Base-by-base conservation (phyloP, 2,888 invertebrate genomes). In the Steinernema carpocapsae region DNA sequence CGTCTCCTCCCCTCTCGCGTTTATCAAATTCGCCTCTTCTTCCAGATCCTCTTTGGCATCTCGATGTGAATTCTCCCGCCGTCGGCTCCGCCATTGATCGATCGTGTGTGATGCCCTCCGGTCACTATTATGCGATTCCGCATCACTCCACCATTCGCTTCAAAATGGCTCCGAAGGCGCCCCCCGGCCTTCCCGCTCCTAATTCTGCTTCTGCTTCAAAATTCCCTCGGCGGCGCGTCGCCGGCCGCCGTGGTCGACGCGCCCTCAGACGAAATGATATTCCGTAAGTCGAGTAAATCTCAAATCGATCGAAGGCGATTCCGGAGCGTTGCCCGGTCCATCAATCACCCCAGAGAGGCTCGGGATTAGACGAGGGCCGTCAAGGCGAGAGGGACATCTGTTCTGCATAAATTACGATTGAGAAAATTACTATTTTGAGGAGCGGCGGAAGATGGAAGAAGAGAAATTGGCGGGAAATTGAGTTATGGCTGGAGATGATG, bases 11-110 rank as follows among this genome's bases (percentile, higher is more conserved):
- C 64, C 64, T 56, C 64, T 32, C 26, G 12, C 64, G 64, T 26
- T 64, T 64, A 64, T 64, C 32, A 64, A 64, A 64, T 64, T 64
- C 64, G 4, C 2, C 48, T 48, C 52, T 7, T 4, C 37, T 64
- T 64, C 17, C 64, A 64, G 64, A 64, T 64, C 64, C 56, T 26
- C 56, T 32, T 22, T 26, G 64, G 64, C 64, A 64, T 64, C 64
- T 64, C 64, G 32, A 64, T 64, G 64, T 64, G 64, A 64, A 32
- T 64, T 29, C 26, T 29, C 29, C 37, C 56, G 56, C 26, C 56
- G 56, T 56, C 56, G 56, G 56, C 56, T 56, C 64, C 64, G 64
- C 64, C 64, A 64, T 64, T 32, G 64, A 64, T 64, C 64, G 22
- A 32, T 19, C 64, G 64, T 26, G 32, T 56, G 64, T 64, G 64